Base-by-base conservation (phyloP, 2,888 invertebrate species). In the Anoplius nigerrimus region DNA sequence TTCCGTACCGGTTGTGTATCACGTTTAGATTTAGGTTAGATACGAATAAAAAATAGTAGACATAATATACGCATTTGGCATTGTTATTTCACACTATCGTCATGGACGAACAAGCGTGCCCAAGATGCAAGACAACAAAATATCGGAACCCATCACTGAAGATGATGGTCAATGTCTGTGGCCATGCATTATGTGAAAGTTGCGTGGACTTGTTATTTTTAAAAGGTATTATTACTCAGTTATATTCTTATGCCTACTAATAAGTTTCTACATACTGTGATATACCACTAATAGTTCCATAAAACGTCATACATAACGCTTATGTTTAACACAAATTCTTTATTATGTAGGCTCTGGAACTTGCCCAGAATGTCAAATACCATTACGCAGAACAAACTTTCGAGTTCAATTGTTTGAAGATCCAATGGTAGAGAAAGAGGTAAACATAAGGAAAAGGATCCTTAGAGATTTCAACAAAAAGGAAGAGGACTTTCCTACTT, bases 141-240 rank as follows among this genome's bases (percentile, higher is more conserved):
- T 98, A 98, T 88, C 93, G 98, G 89, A 99, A 99, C 90, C 98
- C 98, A 43, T 96, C 97, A 0, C 89, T 99, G 63, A 98, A 98
- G 88, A 92, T 99, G 91, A 95, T 99, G 96, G 98, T 99, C 72
- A 99, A 99, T 89, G 94, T 97, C 64, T 99, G 99, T 90, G 99
- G 99, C 34, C 99, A 99, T 91, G 95, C 97, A 46, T 90, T 99
- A 82, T 99, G 99, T 90, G 98, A 98, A 90, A 98, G 95, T 87
- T 99, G 99, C 90, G 98, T 99, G 43, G 98, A 98, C 88, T 91
- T 98, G 71, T 90, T 99, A 34, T 99, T 99, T 90, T 92, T 98
- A 18, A 98, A 99, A 93, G 99, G 95, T 94, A 90, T 20, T 57
- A 52, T 52, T 54, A 42, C n/a, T 59, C 0, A 21, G n/a, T 45